Percentiles rank a stretch among this genome's conserved stretches.
Conservation (phyloP, 2,888 invertebrate genomes). For the Lithophane semibrunnea region DNA sequence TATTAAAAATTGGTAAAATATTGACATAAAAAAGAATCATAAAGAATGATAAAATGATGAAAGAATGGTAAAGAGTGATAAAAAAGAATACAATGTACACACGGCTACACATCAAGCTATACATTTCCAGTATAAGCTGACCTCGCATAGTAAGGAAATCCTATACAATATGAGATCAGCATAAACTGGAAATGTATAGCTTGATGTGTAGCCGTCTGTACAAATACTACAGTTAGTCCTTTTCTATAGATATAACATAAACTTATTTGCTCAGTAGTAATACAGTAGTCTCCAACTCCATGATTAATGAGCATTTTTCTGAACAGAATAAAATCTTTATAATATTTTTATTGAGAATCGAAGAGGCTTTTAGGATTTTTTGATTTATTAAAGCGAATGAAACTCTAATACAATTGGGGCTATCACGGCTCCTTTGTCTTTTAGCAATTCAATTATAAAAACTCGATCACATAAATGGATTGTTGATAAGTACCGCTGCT, state of each 20-base stretch:
- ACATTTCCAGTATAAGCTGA: no score
- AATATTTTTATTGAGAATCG: slow-evolving; percentile 3
- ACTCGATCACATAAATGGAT: slow-evolving; percentile 50
- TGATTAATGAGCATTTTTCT: not conserved
- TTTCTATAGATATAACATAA: not conserved
- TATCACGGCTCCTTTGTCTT: slow-evolving; percentile 25
- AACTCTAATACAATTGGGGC: slow-evolving; percentile 25
- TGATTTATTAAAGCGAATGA: slow-evolving; percentile 16
- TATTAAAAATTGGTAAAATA: no score
- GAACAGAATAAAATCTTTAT: not conserved
- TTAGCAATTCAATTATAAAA: slow-evolving; percentile 51
- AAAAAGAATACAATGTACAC: no score
- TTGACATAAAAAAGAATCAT: no score
- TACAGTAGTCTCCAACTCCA: not conserved
- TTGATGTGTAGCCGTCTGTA: no score
- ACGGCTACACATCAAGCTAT: no score
- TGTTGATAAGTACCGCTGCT: slow-evolving; percentile 49
- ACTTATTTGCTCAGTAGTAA: not conserved
- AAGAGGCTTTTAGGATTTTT: not conserved
- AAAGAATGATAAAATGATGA: no score
- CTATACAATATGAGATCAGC: no score
- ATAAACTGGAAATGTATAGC: no score
- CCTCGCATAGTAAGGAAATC: no score
- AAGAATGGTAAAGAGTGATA: no score
- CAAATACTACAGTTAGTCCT: not conserved